These are phyloP conservation scores for Apogon talboti DNA, from an alignment of 2,797 vertebrate species.

Conservation along the genomic window DNA sequence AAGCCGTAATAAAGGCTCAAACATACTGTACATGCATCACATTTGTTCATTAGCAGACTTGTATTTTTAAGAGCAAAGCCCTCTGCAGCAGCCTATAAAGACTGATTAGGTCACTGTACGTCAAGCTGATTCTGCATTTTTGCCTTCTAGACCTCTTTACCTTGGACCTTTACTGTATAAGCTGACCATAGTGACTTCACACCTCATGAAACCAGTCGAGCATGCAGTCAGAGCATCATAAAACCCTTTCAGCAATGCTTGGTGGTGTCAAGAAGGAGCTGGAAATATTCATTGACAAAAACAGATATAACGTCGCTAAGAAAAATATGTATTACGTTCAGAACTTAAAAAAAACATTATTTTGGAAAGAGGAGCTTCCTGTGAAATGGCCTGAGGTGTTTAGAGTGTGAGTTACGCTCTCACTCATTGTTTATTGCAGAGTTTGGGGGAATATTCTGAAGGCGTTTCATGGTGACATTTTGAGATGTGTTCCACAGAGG, in stretches of 20 bases:
- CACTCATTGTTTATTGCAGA: slow-evolving; percentile 61
- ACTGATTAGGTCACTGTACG: slow-evolving; percentile 27
- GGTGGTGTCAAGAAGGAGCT: slow-evolving; percentile 43
- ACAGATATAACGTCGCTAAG: slow-evolving; percentile 28
- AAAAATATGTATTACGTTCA: slow-evolving; percentile 65
- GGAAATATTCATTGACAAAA: slow-evolving; percentile 38
- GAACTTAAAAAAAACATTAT: slow-evolving; percentile 51
- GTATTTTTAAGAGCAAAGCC: slow-evolving; percentile 9
- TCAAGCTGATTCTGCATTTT: slow-evolving; percentile 65
- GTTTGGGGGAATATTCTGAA: slow-evolving; percentile 68
- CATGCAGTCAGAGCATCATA: slow-evolving; percentile 63
- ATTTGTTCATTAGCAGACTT: neutral
- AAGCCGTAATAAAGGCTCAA: neutral
- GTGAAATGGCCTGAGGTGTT: slow-evolving; percentile 52
- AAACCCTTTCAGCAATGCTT: slow-evolving; percentile 55
- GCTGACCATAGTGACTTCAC: slow-evolving; percentile 68
- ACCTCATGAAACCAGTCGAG: slow-evolving; percentile 77
- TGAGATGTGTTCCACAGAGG: slow-evolving; percentile 70
- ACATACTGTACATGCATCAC: neutral
- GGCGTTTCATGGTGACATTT: slow-evolving; percentile 78
- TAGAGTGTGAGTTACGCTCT: slow-evolving; percentile 58
- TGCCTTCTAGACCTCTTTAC: slow-evolving; percentile 28
- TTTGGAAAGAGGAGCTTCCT: slow-evolving; percentile 33
- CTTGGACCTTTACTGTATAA: slow-evolving; percentile 54
- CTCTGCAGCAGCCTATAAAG: slow-evolving; percentile 1